Conservation (phyloP, 1,140 invertebrate species). For the Diprion similis region DNA sequence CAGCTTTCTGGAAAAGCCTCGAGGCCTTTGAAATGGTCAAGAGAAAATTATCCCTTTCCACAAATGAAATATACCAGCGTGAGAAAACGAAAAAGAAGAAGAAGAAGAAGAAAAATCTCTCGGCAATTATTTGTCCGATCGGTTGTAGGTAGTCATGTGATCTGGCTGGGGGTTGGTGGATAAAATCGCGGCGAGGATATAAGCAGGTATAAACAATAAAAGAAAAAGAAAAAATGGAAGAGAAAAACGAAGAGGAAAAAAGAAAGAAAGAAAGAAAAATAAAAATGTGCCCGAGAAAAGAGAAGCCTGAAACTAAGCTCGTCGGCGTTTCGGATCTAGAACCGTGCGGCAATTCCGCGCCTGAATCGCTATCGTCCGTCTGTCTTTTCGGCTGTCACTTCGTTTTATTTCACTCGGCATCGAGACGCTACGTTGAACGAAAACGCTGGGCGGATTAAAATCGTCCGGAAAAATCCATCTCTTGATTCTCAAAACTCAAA, state of each 20-base stretch:
- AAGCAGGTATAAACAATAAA: too few relatives aligned
- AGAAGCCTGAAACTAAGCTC: not conserved
- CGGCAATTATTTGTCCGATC: too few relatives aligned
- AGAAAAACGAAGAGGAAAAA: not conserved
- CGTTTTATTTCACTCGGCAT: conserved; percentile 45
- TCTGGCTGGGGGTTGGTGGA: too few relatives aligned
- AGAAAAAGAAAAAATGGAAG: too few relatives aligned
- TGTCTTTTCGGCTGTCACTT: conserved; percentile 37
- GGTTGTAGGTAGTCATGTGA: too few relatives aligned
- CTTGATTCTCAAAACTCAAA: conserved; percentile 9
- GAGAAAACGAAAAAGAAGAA: too few relatives aligned
- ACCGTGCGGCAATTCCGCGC: conserved; percentile 11
- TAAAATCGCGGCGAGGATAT: too few relatives aligned
- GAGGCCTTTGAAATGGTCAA: not conserved
- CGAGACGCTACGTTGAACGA: conserved; percentile 38
- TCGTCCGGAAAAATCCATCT: conserved; percentile 42
- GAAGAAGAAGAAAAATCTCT: too few relatives aligned
- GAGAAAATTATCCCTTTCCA: not conserved
- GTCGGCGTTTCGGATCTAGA: not conserved
- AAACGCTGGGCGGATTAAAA: conserved; percentile 54
- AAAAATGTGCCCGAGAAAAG: not conserved
- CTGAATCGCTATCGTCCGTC: conserved; percentile 25
- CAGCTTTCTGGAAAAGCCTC: too few relatives aligned
- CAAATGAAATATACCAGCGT: too few relatives aligned
- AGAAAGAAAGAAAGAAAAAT: not conserved